Evolutionary conservation across 2,797 vertebrate genomes (phyloP).

Genomic region (Melanotaenia trifasciata): DNA sequence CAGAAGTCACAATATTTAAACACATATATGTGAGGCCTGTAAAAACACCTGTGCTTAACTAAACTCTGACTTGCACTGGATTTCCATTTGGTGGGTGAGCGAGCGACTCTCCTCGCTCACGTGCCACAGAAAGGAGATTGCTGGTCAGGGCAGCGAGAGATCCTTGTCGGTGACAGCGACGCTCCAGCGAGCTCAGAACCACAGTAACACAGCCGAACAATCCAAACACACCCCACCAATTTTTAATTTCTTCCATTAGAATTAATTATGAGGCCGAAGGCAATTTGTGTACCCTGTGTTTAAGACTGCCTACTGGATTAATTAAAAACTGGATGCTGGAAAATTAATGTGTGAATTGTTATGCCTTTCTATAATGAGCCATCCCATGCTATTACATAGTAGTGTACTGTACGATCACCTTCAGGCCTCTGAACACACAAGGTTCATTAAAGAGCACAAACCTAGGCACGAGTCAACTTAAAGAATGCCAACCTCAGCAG

Average conservation of each 20-base stretch:
- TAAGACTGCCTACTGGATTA: slow-evolving; percentile 90
- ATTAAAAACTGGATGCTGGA: slow-evolving; percentile 92
- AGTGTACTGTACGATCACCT: slow-evolving; percentile 86
- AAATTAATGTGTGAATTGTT: slow-evolving; percentile 89
- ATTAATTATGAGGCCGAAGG: slow-evolving; percentile 90
- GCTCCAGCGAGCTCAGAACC: slow-evolving; percentile 83
- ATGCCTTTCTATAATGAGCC: slow-evolving; percentile 87
- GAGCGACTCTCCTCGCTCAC: slow-evolving; percentile 35
- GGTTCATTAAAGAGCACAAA: slow-evolving; percentile 83
- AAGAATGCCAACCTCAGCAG: slow-evolving; percentile 73
- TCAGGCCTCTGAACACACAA: slow-evolving; percentile 83
- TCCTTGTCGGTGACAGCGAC: slow-evolving; percentile 85
- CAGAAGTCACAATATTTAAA: slow-evolving; percentile 21
- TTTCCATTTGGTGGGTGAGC: slow-evolving; percentile 41
- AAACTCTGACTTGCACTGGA: slow-evolving; percentile 19
- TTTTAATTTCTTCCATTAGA: slow-evolving; percentile 89
- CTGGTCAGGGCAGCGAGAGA: slow-evolving; percentile 75
- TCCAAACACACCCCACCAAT: slow-evolving; percentile 86
- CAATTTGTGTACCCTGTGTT: slow-evolving; percentile 88
- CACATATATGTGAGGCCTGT: slow-evolving; percentile 22
- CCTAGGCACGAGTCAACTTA: slow-evolving; percentile 78
- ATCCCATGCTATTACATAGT: slow-evolving; percentile 86
- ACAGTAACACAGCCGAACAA: slow-evolving; percentile 80
- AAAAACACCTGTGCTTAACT: slow-evolving; percentile 13
- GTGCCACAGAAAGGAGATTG: slow-evolving; percentile 47